These are phyloP conservation scores for Cichladusa arquata DNA, from an alignment of 2,113 vertebrate species.

Conservation along the genomic window DNA sequence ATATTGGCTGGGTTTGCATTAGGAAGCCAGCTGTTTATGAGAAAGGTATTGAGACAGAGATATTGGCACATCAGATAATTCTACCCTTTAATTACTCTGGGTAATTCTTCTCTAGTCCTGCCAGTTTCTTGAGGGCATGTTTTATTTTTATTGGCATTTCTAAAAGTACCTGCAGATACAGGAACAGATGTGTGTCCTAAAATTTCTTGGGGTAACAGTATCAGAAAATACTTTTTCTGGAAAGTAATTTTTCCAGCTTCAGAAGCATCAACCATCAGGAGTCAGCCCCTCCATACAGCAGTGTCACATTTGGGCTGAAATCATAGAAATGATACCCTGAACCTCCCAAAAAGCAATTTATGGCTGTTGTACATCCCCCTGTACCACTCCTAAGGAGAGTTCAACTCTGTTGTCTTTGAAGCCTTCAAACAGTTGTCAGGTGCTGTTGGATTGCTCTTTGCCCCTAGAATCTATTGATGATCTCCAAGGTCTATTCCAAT, in stretches of 20 bases:
- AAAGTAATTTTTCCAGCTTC: background rate
- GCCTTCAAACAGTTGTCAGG: background rate
- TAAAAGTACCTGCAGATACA: background rate
- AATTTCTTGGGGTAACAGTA: background rate
- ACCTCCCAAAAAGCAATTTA: background rate
- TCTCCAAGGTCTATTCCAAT: background rate
- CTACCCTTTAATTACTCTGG: background rate
- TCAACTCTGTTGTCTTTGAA: background rate
- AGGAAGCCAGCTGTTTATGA: background rate
- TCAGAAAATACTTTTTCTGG: background rate
- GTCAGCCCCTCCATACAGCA: background rate
- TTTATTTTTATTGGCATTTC: background rate
- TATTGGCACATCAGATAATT: background rate
- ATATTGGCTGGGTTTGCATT: background rate
- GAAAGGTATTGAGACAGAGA: background rate
- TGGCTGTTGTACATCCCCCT: accelerated
- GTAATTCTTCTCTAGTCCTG: background rate
- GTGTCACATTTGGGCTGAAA: background rate
- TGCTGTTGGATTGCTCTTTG: background rate
- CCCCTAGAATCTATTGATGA: background rate
- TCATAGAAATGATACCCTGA: background rate
- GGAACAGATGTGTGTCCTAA: background rate
- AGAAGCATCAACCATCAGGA: background rate
- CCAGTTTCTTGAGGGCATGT: background rate
- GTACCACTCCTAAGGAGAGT: background rate